Evolutionary conservation across 2,888 invertebrate species (phyloP).

Genomic region (Watsonalla binaria): DNA sequence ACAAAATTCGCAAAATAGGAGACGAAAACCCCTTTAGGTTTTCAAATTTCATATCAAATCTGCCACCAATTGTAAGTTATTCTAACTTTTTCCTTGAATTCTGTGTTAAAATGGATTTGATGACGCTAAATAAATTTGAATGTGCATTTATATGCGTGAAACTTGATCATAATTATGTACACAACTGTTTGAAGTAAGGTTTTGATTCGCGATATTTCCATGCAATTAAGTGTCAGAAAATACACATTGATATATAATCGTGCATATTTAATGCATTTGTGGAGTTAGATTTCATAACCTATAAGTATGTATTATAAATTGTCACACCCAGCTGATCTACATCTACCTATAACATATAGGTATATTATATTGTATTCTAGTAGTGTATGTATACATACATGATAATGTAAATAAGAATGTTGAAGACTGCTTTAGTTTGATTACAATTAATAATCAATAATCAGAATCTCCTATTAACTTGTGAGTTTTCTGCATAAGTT

Average conservation of each 20-base stretch:
- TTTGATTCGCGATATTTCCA: neutral
- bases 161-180: neutral
- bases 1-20: slow-evolving; percentile 77
- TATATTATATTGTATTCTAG: neutral
- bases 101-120: neutral
- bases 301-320: neutral
- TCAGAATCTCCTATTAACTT: too few species aligned
- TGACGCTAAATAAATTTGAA: neutral
- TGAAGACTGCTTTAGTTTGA: too few species aligned
- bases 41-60: slow-evolving; percentile 76
- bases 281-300: neutral
- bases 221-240: neutral
- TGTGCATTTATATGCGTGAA: neutral
- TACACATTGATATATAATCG: neutral
- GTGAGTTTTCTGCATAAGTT: too few species aligned
- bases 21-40: slow-evolving; percentile 76
- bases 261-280: neutral
- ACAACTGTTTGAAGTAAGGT: neutral
- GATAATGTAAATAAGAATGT: too few species aligned
- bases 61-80: slow-evolving; percentile 73
- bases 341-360: neutral
- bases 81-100: neutral
- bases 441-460: too few species aligned
- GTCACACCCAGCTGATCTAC: slow-evolving; percentile 1
- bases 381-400: too few species aligned